These are phyloP conservation scores for Epirrhoe alternata DNA, from an alignment of 2,888 invertebrate species.

Conservation along the genomic window DNA sequence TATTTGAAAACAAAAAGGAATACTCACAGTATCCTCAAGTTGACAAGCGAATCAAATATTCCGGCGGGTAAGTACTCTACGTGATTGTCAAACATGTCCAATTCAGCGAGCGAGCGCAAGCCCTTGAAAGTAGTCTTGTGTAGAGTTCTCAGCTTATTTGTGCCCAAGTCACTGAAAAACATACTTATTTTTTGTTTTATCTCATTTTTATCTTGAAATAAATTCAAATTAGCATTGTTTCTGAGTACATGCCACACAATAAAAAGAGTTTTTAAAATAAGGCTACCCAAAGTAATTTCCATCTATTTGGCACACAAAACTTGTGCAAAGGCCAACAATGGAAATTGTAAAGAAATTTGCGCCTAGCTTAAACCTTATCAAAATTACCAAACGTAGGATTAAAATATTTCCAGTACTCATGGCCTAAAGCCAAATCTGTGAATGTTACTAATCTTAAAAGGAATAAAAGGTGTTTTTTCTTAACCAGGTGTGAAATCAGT, in stretches of 20 bases:
- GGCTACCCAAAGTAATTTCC: slow-evolving; percentile 1
- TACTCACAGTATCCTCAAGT: slow-evolving; percentile 87
- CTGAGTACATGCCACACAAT: too few species aligned
- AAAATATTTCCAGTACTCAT: slow-evolving; percentile 5
- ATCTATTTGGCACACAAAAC: slow-evolving; percentile 16
- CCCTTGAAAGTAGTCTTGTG: slow-evolving; percentile 89
- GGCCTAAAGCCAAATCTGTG: slow-evolving; percentile 16
- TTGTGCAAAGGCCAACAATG: slow-evolving; percentile 12
- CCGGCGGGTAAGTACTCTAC: slow-evolving; percentile 87
- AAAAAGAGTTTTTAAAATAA: not conserved
- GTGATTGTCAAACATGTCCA: slow-evolving; percentile 90
- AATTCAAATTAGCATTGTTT: too few species aligned
- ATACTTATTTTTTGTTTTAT: too few species aligned
- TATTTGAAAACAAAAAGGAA: not conserved
- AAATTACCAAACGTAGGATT: slow-evolving; percentile 1
- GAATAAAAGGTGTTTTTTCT: too few species aligned
- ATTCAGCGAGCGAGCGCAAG: slow-evolving; percentile 86
- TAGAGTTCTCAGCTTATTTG: slow-evolving; percentile 88
- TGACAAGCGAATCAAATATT: slow-evolving; percentile 87
- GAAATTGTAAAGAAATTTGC: slow-evolving; percentile 20
- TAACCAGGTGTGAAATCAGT: too few species aligned
- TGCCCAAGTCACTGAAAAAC: slow-evolving; percentile 90
- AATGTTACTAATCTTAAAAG: too few species aligned
- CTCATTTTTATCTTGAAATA: too few species aligned
- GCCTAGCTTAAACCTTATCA: not conserved